Evolutionary conservation across 1,140 invertebrate genomes (phyloP).

Genomic region (Maniola jurtina): DNA sequence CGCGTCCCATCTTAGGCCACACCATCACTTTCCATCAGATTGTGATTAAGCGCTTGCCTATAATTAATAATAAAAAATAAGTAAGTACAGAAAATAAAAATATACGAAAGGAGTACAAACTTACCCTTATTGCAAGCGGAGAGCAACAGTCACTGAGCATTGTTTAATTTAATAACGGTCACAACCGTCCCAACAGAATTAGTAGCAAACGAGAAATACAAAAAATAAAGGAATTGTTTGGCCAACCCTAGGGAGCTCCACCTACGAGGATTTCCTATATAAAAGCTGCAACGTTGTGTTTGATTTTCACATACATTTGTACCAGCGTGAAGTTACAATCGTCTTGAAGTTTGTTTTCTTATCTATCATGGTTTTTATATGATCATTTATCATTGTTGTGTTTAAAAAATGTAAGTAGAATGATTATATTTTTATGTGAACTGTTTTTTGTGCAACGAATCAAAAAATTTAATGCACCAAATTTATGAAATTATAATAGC

Average conservation of each 20-base stretch:
- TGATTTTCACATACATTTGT: constrained; percentile 27
- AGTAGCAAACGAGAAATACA: constrained; percentile 38
- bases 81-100: constrained; percentile 6
- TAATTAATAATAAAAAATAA: no score
- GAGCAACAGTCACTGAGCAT: constrained; percentile 55
- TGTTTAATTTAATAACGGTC: constrained; percentile 75
- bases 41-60: no score
- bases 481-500: no score
- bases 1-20: no score
- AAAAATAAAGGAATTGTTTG: constrained; percentile 46
- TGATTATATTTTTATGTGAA: background rate
- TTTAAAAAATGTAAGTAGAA: constrained; percentile 22
- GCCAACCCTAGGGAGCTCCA: constrained; percentile 58
- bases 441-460: no score
- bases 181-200: constrained; percentile 42
- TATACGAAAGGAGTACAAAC: constrained; percentile 29
- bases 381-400: background rate
- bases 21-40: no score
- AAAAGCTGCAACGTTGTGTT: constrained; percentile 33
- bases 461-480: no score
- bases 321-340: constrained; percentile 13
- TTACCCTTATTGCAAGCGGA: constrained; percentile 53
- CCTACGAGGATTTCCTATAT: constrained; percentile 38
- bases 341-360: background rate
- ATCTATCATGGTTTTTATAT: constrained; percentile 22